Base-by-base conservation (phyloP, 2,113 vertebrate species). In the Eptatretus burgeri region DNA sequence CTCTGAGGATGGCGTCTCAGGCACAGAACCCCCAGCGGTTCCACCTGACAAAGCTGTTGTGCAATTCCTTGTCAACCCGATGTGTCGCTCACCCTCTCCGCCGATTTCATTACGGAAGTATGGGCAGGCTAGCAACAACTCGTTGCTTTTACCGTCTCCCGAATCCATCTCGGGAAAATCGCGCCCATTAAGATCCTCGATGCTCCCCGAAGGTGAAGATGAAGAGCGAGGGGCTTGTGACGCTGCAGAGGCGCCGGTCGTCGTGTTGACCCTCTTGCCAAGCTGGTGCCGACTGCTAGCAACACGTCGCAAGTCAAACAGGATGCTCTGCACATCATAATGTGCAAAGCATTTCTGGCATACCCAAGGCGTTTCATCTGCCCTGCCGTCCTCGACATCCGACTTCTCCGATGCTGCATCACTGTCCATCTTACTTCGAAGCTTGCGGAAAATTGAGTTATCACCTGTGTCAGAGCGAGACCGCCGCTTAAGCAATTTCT, bases 81-180 rank as follows among this genome's bases (percentile, higher is more conserved):
- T 82, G 66, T 81, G 79, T 65, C 87, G 78, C 51, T 80, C 82
- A 18, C 79, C 78, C 70, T 93, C 86, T 2, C 82, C 76, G 10
- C 84, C 85, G 2, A 89, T 86, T 72, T 94, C 87, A 27, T 93
- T 94, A 68, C 84, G 80, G 74, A 94, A 94, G 68, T 87, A 94
- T 2, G 86, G 86, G 66, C 87, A 94, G 66, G 81, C 83, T 70
- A 87, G 75, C 16, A 94, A 79, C 64, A 94, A 81, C 63, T 94
- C 85, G 13, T 88, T 91, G 78, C 84, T 85, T 72, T 85, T 91
- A 69, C 88, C 84, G 0, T 89, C 85, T n/a, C 80, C 82, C 14
- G 79, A 74, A 64, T 93, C 87, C 74, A 83, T 74, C 64, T 77
- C 67, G 17, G 82, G 81, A 71, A 75, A 83, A 68, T 84, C 83